Conservation (phyloP, 2,113 vertebrate species). For the Psilopogon haemacephalus region DNA sequence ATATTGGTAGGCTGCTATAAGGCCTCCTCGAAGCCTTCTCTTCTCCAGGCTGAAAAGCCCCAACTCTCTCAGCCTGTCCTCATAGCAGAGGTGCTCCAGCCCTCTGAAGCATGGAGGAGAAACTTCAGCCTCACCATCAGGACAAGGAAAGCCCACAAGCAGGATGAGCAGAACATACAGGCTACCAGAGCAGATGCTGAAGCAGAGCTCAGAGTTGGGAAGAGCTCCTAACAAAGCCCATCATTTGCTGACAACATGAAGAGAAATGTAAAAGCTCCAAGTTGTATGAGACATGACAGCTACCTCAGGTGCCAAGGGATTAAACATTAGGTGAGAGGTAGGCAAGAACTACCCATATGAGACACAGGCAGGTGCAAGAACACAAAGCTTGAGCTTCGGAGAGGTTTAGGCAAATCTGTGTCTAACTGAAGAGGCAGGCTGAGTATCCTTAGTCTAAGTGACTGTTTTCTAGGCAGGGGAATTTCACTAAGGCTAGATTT, state of each 20-base stretch:
- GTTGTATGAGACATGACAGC: background rate
- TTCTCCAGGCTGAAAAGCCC: too few relatives aligned
- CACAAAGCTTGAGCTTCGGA: background rate
- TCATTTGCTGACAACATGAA: background rate
- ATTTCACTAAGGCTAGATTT: background rate
- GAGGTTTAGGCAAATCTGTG: background rate
- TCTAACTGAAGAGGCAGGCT: background rate
- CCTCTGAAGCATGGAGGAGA: too few relatives aligned
- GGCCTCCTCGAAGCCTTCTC: too few relatives aligned
- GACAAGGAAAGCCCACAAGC: background rate
- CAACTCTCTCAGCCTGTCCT: too few relatives aligned
- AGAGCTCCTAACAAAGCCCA: background rate
- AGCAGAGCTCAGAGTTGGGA: background rate
- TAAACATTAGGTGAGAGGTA: background rate
- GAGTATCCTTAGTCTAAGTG: background rate
- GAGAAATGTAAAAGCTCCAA: background rate
- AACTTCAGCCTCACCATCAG: background rate
- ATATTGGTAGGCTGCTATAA: too few relatives aligned
- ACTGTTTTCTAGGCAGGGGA: background rate
- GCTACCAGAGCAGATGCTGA: background rate
- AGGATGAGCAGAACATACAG: background rate
- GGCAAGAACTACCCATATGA: background rate
- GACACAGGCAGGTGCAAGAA: background rate
- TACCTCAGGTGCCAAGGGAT: fast-evolving
- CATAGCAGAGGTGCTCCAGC: too few relatives aligned